Base-by-base conservation (phyloP, 2,113 vertebrate species). In the Sprattus sprattus region DNA sequence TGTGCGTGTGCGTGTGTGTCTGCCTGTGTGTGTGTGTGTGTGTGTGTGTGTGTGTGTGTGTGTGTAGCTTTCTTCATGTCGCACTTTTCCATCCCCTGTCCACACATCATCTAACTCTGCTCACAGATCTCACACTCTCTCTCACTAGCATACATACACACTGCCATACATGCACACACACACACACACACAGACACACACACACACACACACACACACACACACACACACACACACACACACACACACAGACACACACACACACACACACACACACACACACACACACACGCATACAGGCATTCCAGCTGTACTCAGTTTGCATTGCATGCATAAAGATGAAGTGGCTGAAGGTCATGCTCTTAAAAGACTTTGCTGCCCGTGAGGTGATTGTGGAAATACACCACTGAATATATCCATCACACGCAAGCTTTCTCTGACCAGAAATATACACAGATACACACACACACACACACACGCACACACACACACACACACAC, bases 71-170 rank as follows among this genome's bases (percentile, higher is more conserved):
- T 39, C 39, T 39, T 39, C 39, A 39, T 39, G 39, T 39, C 39
- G 39, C 39, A 39, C 39, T 39, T 39, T 39, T 2, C 39, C 39
- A 39, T 39, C 39, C 6, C 47, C 47, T 49, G 47, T 10, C 6
- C 47, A 49, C 47, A 49, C 47, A 49, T 49, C 47, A 49, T 49
- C 47, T 49, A 9, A 49, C 47, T 49, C 47, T 49, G 2, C 39
- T 39, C 39, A 39, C 39, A 39, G 39, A 39, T 39, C 85, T 89
- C 50, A 78, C 75, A 85, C 78, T 84, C 57, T 89, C 85, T 87
- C 20, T 20, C 85, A 89, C 84, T 15, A 88, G 87, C 85, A 81
- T 82, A 75, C 87, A 88, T 46, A 32, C 78, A 54, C 71, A 85
- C 86, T 82, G 49, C 67, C 86, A 85, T 78, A 46, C 47, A 78